Evolutionary conservation across 2,797 vertebrate genomes (phyloP), one percentile per base, ranked within the genome.

Genomic region (Sebastes oblongus): DNA sequence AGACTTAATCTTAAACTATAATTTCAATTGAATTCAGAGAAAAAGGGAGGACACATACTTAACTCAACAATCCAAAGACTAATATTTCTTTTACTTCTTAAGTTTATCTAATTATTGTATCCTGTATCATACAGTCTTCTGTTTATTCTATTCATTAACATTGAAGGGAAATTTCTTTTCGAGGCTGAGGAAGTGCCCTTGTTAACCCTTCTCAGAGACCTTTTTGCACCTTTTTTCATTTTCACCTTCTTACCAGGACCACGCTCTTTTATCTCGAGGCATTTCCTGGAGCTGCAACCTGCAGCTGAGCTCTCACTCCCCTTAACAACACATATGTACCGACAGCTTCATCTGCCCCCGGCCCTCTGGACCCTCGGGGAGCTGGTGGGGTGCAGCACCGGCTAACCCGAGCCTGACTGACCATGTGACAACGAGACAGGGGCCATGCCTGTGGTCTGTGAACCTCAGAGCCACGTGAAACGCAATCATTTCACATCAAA

Each of bases 401-500:
- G 42, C 80, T 27, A 69, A 80, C 75, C 46, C n/a, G 46, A 64
- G 62, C 78, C 69, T 34, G 30, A 52, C 74, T 80, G 77, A 72
- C 84, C 77, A 60, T 81, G 82, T 83, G 83, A 82, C 86, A 83
- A 78, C 50, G 56, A 85, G 82, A 84, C 75, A 68, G 27, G 72
- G 81, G 83, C 88, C 78, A 30, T 65, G 81, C 78, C 82, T 75
- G 88, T 66, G 86, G 86, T 91, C 88, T 76, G 46, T 50, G 70
- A 76, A 84, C 89, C 87, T 84, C 72, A 29, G 76, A 86, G 84
- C 81, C 83, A 77, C 82, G 79, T 84, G 88, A 91, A 93, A 91
- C 27, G 68, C 92, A 95, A 93, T 94, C 86, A 95, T 94, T 94
- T 93, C 91, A 92, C 91, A 94, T 95, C 88, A 91, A 92, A 93